Base-by-base conservation (phyloP, 2,888 invertebrate species). In the Spatulosminthurus flaviceps region DNA sequence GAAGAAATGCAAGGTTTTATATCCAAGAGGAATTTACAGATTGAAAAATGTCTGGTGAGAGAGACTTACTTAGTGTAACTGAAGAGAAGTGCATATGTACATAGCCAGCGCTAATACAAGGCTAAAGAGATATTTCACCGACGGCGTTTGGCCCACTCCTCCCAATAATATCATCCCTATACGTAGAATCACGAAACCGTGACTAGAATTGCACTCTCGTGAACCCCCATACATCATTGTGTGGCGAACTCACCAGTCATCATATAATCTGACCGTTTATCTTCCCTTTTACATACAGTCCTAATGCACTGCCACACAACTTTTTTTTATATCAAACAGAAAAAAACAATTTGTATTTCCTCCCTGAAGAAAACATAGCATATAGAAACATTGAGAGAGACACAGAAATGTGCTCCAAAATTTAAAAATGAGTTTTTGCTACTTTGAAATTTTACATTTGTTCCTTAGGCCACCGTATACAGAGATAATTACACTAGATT, bases 121-220 rank as follows among this genome's bases (percentile, higher is more conserved):
- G 24, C 16, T 43, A 21, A 19, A 64, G 13, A 26, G 24, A 64
- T n/a, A 64, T 64, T 19, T 26, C n/a, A 28, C 5, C n/a, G 51
- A n/a, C 29, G 60, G 51, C 51, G 28, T 51, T 60, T n/a, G n/a
- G n/a, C n/a, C n/a, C n/a, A 60, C 19, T 60, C 60, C 73, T 41
- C 61, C 64, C 60, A 61, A 16, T 34, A 34, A 16, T 21, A 60
- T 64, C 22, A 13, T 66, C 16, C 51, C 75, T 75, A 66, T 75
- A 69, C 77, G 34, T 34, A 60, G 28, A 69, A 69, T 77, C 77
- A 77, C 70, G 77, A 69, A 70, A 69, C 77, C 77, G 77, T 77
- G 77, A 77, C 77, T 24, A 11, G 51, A 51, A 34, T 21, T 70
- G 74, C 34, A 74, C 74, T 74, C 74, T 74, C 74, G 9, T 74